Base-by-base conservation (phyloP, 92 coral and sea anemone species). In the Bergia sp. region DNA sequence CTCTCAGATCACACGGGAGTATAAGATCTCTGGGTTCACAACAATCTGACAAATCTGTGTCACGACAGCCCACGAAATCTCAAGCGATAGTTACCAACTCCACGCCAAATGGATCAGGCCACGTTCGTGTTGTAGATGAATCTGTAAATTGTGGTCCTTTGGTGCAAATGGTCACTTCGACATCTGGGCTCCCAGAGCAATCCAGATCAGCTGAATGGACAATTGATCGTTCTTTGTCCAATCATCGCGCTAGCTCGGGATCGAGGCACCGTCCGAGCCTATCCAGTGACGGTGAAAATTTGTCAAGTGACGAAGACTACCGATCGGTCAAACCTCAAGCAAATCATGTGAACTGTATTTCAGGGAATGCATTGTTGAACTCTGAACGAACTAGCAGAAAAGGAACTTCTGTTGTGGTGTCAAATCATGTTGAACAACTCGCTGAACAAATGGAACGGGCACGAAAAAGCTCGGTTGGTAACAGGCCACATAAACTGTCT, bases 391-490 rank as follows among this genome's bases (percentile, higher is more conserved):
- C 1, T 7, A 85, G 88, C 58, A 39, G 36, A 8, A 86, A 57
- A 84, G 16, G 58, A 43, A 71, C 69, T 57, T 81, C 69, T 57
- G 84, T 66, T 15, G 65, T 45, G 11, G 80, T 49, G 72, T 73
- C 89, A 47, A 91, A 91, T 85, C 94, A 91, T 76, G 94, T 89
- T n/a, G 94, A 91, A 43, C 94, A 91, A 29, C 89, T 91, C 73
- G 94, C 94, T 38, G 89, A 85, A 38, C 89, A 89, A 45, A 91
- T 91, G 93, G 90, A 91, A 37, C 86, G 90, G 39, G 88, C 86
- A 18, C 78, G 90, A 36, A 91, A 55, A 41, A 89, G 85, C 42
- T 91, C 93, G 8, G 36, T 89, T 3, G 80, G 80, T 5, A 91
- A 88, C 2, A 89, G 90, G 66, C 88, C 76, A 36, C 90, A 82